Evolutionary conservation across 2,797 vertebrate species (phyloP), one percentile per base, ranked within the genome.

Genomic region (Chaenodraco wilsoni): DNA sequence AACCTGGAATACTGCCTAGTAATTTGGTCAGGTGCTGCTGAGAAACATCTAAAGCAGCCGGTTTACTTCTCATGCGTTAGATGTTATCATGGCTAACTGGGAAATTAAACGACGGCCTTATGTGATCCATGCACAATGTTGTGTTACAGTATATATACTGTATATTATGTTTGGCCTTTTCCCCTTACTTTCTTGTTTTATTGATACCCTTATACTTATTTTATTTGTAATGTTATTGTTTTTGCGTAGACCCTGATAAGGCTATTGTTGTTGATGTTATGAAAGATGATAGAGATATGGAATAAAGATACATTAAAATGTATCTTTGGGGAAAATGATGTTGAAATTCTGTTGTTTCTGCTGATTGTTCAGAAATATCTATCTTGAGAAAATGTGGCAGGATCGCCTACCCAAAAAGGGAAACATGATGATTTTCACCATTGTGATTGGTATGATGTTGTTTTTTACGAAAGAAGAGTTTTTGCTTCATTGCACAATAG

Each of bases 401-500:
- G 57, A 65, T 68, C 45, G 10, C 51, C 3, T 37, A 37, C 33
- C 33, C 33, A 37, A 37, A 37, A 37, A 37, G 33, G 33, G 12
- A 57, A 54, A 65, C 16, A 54, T 15, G 51, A 74, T 27, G 23
- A 23, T 51, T 65, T 10, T 75, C 40, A 37, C 41, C 8, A 33
- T 16, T 52, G 16, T 61, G 8, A 65, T 16, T 5, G 21, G 3
- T 45, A 10, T 52, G 12, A 66, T 43, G 54, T 19, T 19, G 61
- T 19, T 54, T 15, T 49, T 37, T 40, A 21, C 15, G 50, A 7
- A 51, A 78, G 40, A 67, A 62, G 69, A 14, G 10, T 54, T 55
- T 54, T 16, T 3, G 3, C 51, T 27, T 58, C n/a, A 69, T 55
- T 67, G 65, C 60, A 37, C 27, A 58, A 61, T 54, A 66, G 15